Conservation (phyloP, 2,113 vertebrate species). For the Cepphus grylle region DNA sequence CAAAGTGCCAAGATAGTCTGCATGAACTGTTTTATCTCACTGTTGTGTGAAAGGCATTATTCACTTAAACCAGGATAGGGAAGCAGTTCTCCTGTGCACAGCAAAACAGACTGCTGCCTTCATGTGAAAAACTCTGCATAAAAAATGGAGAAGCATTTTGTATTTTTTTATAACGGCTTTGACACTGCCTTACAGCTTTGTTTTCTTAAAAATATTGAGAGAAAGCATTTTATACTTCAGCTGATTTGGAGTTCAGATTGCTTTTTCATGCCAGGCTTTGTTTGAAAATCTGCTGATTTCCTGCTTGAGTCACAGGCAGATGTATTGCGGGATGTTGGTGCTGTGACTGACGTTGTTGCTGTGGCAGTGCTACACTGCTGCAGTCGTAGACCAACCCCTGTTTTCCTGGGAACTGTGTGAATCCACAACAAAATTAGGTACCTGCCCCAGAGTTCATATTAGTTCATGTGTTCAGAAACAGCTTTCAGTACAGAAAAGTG, state of each 20-base stretch:
- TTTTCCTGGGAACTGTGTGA: background rate
- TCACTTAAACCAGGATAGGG: background rate
- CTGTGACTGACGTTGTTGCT: background rate
- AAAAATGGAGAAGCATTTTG: background rate
- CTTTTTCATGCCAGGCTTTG: background rate
- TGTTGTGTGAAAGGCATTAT: background rate
- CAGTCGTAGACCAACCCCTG: background rate
- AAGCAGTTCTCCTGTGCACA: background rate
- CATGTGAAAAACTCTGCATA: background rate
- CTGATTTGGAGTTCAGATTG: background rate
- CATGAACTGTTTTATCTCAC: background rate
- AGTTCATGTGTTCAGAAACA: background rate
- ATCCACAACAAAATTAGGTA: background rate
- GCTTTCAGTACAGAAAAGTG: background rate
- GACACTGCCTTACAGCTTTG: background rate
- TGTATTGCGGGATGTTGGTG: background rate
- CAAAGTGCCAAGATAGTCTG: background rate
- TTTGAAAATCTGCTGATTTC: slow-evolving; percentile 30
- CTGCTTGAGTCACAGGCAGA: background rate
- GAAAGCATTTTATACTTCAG: background rate
- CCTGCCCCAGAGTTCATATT: background rate
- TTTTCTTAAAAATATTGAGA: background rate
- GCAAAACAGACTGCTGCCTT: background rate
- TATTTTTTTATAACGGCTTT: background rate
- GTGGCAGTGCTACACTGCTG: background rate